Base-by-base conservation (phyloP, 2,113 vertebrate genomes). In the Engystomops pustulosus region DNA sequence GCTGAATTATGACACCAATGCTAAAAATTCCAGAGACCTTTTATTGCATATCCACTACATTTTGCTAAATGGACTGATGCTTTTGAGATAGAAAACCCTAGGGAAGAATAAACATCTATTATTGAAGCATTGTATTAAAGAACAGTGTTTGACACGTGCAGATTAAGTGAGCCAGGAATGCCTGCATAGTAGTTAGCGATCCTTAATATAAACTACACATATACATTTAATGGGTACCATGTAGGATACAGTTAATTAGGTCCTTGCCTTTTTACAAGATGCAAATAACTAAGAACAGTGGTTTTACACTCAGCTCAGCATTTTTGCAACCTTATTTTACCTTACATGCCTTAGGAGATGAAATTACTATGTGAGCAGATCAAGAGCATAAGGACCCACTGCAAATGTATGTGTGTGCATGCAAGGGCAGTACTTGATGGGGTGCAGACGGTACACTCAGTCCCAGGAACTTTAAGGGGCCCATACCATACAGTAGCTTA, bases 1-100 rank as follows among this genome's bases (percentile, higher is more conserved):
- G 82, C 45, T 84, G 82, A 84, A 77, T 84, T 84, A 84, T 85
- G 74, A 85, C 83, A 79, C 75, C 78, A 79, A 79, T 79, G 45
- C 76, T 78, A 79, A 78, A 67, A 69, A 69, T 53, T 51, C 74
- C 34, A 70, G 36, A 69, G 75, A 79, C 74, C 11, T 85, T 85
- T 85, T 85, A 85, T 85, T 85, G 83, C 74, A 85, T 79, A 85
- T 85, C 75, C 83, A 85, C n/a, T 85, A 85, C 47, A 49, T 79
- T 85, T 70, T 79, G 30, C 83, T 85, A 85, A 85, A 85, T 85
- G 83, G 74, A 25, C 23, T 79, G 32, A 53, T 79, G 75, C 83
- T 55, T 85, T 85, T 85, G 62, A 78, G 74, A 79, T 49, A 38
- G 74, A 85, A 85, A 78, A 79, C 74, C 82, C 75, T 32, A 70